phyloP scores from a whole-genome alignment of 2,888 invertebrate species.

The Amitus sp. region DNA sequence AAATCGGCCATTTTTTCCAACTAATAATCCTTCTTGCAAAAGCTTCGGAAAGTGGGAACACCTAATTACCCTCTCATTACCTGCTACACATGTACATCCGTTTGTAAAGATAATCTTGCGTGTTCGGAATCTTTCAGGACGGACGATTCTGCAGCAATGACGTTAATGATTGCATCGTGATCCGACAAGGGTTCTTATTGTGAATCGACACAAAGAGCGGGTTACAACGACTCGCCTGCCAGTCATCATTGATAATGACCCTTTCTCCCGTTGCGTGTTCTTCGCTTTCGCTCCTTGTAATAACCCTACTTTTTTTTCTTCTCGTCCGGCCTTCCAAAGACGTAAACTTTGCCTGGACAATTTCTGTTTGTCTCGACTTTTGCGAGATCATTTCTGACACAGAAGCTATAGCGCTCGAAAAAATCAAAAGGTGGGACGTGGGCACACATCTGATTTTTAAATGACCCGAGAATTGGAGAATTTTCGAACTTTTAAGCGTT shows the following conservation, averaged over 20 bases:
- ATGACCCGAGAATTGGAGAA: too few species aligned
- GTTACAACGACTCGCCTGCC: conserved; percentile 54
- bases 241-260: conserved; percentile 60
- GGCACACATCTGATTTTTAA: too few species aligned
- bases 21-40: too few species aligned
- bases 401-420: too few species aligned
- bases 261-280: conserved; percentile 43
- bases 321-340: too few species aligned
- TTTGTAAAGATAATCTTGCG: conserved; percentile 32
- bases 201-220: conserved; percentile 43
- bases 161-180: conserved; percentile 52
- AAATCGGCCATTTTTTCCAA: too few species aligned
- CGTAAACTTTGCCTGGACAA: too few species aligned
- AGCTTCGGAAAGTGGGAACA: too few species aligned
- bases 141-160: conserved; percentile 12
- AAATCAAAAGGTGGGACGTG: too few species aligned
- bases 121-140: conserved; percentile 25
- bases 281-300: conserved; percentile 44
- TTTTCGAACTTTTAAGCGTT: too few species aligned
- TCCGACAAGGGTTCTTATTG: conserved; percentile 44
- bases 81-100: conserved; percentile 3
- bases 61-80: background rate
- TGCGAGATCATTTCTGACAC: too few species aligned
- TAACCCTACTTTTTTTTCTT: conserved; percentile 54
- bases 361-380: too few species aligned